Conservation (phyloP, 2,113 vertebrate genomes). For the Pitta sordida region DNA sequence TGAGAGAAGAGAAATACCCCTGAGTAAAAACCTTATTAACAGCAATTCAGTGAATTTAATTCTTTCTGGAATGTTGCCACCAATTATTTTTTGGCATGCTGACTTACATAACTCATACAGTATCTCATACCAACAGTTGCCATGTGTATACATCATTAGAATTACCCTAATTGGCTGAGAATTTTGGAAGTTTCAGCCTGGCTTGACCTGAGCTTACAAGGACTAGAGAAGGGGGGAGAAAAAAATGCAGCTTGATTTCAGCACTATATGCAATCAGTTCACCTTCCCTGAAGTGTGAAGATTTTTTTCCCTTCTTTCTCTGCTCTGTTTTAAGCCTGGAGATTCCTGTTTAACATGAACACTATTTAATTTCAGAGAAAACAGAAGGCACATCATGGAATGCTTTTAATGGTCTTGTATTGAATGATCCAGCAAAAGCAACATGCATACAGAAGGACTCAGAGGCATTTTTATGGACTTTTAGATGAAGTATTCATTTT, state of each 20-base stretch:
- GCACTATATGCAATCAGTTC: too few relatives aligned
- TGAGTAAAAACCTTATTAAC: slow-evolving; percentile 70
- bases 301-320: not conserved
- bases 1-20: not conserved
- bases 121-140: slow-evolving; percentile 49
- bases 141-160: not conserved
- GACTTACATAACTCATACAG: slow-evolving; percentile 17
- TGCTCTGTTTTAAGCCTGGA: not conserved
- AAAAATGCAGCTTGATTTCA: not conserved
- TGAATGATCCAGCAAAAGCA: not conserved
- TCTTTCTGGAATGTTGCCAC: slow-evolving; percentile 65
- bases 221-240: not conserved
- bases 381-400: not conserved
- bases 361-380: not conserved
- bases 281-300: not conserved
- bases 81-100: slow-evolving; percentile 55
- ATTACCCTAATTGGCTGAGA: slow-evolving; percentile 46
- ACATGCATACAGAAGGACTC: not conserved
- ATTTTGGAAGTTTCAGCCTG: slow-evolving; percentile 31
- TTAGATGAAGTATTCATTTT: not conserved
- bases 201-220: not conserved
- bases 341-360: not conserved
- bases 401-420: not conserved
- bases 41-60: slow-evolving; percentile 64
- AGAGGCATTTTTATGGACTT: not conserved